These are phyloP conservation scores for Charaxes varanes DNA, from an alignment of 1,140 invertebrate species.

Conservation along the genomic window DNA sequence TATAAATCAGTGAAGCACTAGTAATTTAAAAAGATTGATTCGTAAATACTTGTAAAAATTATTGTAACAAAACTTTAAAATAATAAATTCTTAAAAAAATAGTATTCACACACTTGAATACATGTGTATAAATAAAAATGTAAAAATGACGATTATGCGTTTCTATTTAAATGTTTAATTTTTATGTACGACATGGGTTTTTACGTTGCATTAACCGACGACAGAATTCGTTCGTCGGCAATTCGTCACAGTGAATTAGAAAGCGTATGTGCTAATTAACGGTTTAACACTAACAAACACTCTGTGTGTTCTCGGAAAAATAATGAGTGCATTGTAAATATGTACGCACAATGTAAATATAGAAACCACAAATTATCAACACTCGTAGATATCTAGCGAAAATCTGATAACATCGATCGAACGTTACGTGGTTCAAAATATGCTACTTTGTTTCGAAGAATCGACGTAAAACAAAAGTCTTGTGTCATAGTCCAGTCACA, in stretches of 20 bases:
- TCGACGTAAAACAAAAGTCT: background rate
- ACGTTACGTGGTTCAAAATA: background rate
- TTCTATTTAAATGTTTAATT: too few relatives aligned
- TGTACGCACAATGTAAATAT: background rate
- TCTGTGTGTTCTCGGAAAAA: conserved; percentile 1
- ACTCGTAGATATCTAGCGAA: background rate
- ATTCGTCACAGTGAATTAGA: conserved; percentile 60
- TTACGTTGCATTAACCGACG: conserved; percentile 1
- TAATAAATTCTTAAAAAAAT: too few relatives aligned
- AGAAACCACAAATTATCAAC: background rate
- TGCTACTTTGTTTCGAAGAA: background rate
- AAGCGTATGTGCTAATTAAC: conserved; percentile 35
- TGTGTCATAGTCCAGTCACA: conserved; percentile 4
- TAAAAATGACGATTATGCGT: too few relatives aligned
- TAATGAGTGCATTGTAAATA: conserved; percentile 2
- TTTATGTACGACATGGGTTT: background rate
- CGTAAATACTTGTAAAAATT: too few relatives aligned
- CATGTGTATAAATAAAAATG: too few relatives aligned
- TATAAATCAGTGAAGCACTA: too few relatives aligned
- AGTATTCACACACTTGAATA: too few relatives aligned
- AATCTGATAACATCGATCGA: background rate
- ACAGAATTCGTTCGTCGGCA: conserved; percentile 19
- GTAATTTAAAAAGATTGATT: too few relatives aligned
- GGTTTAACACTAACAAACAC: conserved; percentile 2
- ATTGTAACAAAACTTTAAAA: too few relatives aligned